Evolutionary conservation across 2,113 vertebrate genomes (phyloP).

Genomic region (Oncorhynchus tshawytscha): DNA sequence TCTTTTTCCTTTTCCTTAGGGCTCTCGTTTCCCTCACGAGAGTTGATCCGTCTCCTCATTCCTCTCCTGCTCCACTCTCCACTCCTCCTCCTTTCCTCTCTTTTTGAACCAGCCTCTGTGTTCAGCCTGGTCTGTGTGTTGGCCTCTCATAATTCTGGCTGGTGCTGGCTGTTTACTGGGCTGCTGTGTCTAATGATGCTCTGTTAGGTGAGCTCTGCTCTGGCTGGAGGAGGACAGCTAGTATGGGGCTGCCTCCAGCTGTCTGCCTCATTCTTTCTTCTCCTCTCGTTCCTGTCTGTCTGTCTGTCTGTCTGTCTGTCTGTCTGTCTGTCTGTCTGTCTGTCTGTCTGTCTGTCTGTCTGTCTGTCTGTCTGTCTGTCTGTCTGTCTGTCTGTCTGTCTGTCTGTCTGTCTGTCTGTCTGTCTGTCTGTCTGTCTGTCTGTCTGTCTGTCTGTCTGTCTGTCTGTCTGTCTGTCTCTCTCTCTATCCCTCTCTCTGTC

Average conservation of each 20-base stretch:
- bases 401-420: too few species aligned
- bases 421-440: too few species aligned
- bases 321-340: background rate
- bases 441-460: background rate
- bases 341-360: background rate
- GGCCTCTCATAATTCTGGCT: background rate
- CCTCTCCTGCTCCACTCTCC: background rate
- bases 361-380: background rate
- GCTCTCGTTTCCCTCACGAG: background rate
- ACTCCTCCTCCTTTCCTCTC: background rate
- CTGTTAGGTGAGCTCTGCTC: background rate
- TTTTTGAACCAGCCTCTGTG: background rate
- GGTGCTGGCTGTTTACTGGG: conserved; percentile 13
- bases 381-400: too few species aligned
- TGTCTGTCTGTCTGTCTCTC: too few species aligned
- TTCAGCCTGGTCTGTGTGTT: too few species aligned
- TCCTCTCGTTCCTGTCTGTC: too few species aligned
- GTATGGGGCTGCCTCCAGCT: background rate
- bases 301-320: background rate
- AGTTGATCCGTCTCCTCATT: background rate
- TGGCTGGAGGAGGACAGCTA: background rate
- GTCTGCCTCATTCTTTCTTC: background rate
- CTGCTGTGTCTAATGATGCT: conserved; percentile 18
- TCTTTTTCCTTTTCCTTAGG: conserved; percentile 7
- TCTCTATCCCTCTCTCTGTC: too few species aligned